These are phyloP conservation scores for Gallinago nigripennis DNA, from an alignment of 2,797 vertebrate genomes.

Conservation along the genomic window DNA sequence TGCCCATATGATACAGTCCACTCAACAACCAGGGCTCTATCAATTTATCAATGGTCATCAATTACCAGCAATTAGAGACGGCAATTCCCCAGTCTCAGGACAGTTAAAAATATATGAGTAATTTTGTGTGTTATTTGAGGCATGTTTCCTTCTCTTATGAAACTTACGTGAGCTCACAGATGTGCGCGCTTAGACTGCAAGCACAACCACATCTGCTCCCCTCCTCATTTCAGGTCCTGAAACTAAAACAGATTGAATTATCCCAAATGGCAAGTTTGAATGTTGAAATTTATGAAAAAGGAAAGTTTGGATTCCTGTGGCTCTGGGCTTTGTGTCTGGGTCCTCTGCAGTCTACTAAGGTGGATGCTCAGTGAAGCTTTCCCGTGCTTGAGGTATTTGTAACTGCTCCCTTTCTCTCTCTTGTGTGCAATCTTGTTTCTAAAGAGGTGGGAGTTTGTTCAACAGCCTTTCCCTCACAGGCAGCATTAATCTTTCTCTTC, in stretches of 20 bases:
- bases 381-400: neutral
- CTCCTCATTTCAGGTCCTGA: neutral
- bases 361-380: neutral
- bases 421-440: neutral
- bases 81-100: neutral
- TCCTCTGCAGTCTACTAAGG: neutral
- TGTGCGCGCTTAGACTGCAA: neutral
- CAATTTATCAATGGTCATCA: neutral
- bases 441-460: neutral
- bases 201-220: neutral
- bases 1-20: neutral
- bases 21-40: neutral
- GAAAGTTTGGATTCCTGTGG: neutral
- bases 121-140: neutral
- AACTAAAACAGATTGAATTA: neutral
- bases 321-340: neutral
- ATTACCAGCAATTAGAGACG: neutral
- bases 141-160: neutral
- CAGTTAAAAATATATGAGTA: neutral
- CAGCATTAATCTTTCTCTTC: slow-evolving; percentile 25
- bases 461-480: neutral
- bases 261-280: neutral
- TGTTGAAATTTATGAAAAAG: neutral
- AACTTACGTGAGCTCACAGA: neutral
- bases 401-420: neutral